Base-by-base conservation (phyloP, 2,113 vertebrate genomes). In the Xiphophorus maculatus region DNA sequence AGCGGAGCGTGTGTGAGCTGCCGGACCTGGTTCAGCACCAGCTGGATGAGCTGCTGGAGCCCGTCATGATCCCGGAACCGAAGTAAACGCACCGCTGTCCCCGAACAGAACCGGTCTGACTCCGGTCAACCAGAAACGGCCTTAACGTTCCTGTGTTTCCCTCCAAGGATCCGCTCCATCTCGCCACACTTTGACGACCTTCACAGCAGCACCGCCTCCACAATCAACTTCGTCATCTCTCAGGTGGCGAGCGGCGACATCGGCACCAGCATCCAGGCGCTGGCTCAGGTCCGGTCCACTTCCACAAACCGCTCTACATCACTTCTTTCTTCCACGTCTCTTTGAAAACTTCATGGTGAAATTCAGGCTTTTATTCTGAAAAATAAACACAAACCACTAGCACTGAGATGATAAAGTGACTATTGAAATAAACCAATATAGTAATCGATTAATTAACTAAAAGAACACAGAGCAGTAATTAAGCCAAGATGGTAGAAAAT, bases 181-280 rank as follows among this genome's bases (percentile, higher is more conserved):
- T 98, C 98, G 13, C 97, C 97, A 0, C 97, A 99, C 82, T 99
- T 96, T 0, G 98, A 99, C 83, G 98, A 99, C 66, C 95, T 99
- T 88, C 97, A 98, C 92, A 98, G 98, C 92, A 98, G 96, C 89
- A 98, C 96, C 6, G 96, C 97, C 80, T 99, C 98, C 91, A 99
- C 97, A 69, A 98, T 99, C 93, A 99, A 99, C 92, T 98, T 97
- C 42, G 97, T 99, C 70, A 98, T 99, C 91, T 99, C 98, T 32
- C 98, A 99, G 93, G 97, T 99, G 82, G 98, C 97, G 65, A 99
- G 97, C 73, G 96, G 97, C 19, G 98, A 99, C 90, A 99, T 99
- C 61, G 97, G 95, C 88, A 96, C 97, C 28, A 99, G 97, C 87
- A 97, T 99, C 76, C 97, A 99, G 91, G 98, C 97, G 40, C 93